Conservation (phyloP, 2,113 vertebrate species). For the Spilogale gracilis region DNA sequence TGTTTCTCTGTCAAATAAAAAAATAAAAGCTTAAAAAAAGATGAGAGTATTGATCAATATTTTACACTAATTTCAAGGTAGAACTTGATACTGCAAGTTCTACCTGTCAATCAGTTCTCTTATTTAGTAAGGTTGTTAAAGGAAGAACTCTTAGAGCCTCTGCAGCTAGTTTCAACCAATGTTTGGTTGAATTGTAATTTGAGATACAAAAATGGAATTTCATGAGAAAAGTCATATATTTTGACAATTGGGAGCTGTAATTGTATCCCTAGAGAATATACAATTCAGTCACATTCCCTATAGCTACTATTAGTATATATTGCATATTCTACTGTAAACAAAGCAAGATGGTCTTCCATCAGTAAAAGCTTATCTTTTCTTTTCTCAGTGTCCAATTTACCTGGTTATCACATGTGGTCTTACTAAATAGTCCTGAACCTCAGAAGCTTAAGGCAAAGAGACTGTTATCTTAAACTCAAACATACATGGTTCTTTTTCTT, state of each 20-base stretch:
- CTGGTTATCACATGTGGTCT: background rate
- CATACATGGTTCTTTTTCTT: background rate
- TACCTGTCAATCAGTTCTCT: background rate
- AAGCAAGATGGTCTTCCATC: background rate
- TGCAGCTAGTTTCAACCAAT: background rate
- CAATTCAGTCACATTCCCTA: background rate
- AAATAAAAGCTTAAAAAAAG: no score
- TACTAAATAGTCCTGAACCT: background rate
- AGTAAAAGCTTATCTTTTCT: background rate
- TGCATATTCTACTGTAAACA: background rate
- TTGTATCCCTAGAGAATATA: background rate
- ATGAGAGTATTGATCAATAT: background rate
- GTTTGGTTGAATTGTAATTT: constrained; percentile 35
- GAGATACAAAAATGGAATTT: constrained; percentile 38
- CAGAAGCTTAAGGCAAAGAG: background rate
- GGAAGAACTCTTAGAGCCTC: background rate
- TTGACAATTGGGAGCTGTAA: background rate
- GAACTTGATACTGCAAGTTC: background rate
- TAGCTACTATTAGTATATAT: background rate
- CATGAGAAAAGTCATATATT: background rate
- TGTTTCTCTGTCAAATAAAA: no score
- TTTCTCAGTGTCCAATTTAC: background rate
- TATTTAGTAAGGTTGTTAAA: background rate
- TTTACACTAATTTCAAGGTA: background rate
- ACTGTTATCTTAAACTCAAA: background rate